phyloP scores from a whole-genome alignment of 2,113 vertebrate genomes.

The Xyrauchen texanus region DNA sequence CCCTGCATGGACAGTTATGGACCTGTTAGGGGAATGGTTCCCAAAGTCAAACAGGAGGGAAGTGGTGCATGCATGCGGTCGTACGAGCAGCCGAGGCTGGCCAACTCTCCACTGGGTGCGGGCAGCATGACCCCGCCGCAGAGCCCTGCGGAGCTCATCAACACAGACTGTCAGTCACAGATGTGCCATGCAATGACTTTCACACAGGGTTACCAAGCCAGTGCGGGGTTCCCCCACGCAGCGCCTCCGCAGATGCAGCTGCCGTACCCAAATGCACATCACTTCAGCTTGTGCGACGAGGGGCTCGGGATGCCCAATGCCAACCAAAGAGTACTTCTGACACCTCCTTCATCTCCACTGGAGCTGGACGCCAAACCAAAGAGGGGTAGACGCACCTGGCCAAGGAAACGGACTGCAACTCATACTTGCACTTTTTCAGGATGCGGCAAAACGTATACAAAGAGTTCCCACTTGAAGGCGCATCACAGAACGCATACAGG shows the following conservation, averaged over 20 bases:
- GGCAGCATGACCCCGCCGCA: constrained; percentile 85
- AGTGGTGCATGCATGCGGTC: constrained; percentile 82
- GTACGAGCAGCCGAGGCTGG: constrained; percentile 79
- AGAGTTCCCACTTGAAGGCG: constrained; percentile 94
- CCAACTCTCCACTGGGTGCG: constrained; percentile 69
- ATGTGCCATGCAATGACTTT: constrained; percentile 76
- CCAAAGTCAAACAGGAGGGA: constrained; percentile 85
- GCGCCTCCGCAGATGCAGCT: constrained; percentile 67
- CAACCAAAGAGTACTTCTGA: constrained; percentile 80
- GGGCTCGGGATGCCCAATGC: constrained; percentile 72
- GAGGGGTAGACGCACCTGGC: constrained; percentile 90
- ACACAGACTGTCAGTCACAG: constrained; percentile 74
- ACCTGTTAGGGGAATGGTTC: constrained; percentile 77
- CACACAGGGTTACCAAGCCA: constrained; percentile 67
- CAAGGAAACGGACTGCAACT: constrained; percentile 87
- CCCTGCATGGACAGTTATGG: constrained; percentile 81
- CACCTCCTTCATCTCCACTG: constrained; percentile 90
- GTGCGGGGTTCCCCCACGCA: constrained; percentile 69
- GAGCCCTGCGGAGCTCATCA: constrained; percentile 84
- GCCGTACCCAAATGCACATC: constrained; percentile 71
- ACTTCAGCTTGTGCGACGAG: constrained; percentile 82
- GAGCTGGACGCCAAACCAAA: constrained; percentile 89
- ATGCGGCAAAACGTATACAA: constrained; percentile 95
- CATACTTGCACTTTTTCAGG: constrained; percentile 90
- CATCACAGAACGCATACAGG: constrained; percentile 95